Evolutionary conservation across 2,797 vertebrate genomes (phyloP), one percentile per base, ranked within the genome.

Genomic region (Sarcoramphus papa): DNA sequence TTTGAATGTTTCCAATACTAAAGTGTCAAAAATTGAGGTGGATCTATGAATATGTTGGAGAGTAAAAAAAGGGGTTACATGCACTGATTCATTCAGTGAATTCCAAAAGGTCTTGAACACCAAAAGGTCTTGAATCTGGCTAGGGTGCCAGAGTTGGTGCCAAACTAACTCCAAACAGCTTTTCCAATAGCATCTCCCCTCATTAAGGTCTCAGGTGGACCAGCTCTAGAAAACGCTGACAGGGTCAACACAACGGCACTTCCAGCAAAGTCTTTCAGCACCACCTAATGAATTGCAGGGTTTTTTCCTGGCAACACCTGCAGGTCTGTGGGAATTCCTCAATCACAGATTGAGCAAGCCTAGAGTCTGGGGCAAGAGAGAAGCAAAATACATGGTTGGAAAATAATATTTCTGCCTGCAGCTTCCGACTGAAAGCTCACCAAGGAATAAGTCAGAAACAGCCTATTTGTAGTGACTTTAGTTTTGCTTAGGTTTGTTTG

Each of bases 21-120:
- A 97, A 82, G 53, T 80, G 89, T 87, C 95, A 95, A 77, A 91
- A 95, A 93, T 20, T 31, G 2, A 91, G 68, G 92, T 62, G 50
- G 64, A 72, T 91, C 74, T 89, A 51, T 50, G 53, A 62, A 67
- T 45, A 57, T 10, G 24, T 24, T 48, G 77, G 48, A 91, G 68
- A 30, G n/a, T 8, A 67, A 78, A 89, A 87, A 85, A 79, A 60
- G 37, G 31, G 37, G 16, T 77, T 87, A 24, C 33, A 33, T 19
- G 35, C 62, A 51, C 54, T 31, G 41, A 70, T 83, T 74, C 78
- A 65, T 73, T 83, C 47, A 85, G 43, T 30, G 48, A 80, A 94
- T 91, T 87, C 41, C 75, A 62, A 50, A 62, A 54, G 11, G 25
- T 70, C 51, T 72, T 41, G 33, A 67, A 78, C 51, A 76, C 43